Conservation (phyloP, 2,888 invertebrate species). For the Parasteatoda lunata region DNA sequence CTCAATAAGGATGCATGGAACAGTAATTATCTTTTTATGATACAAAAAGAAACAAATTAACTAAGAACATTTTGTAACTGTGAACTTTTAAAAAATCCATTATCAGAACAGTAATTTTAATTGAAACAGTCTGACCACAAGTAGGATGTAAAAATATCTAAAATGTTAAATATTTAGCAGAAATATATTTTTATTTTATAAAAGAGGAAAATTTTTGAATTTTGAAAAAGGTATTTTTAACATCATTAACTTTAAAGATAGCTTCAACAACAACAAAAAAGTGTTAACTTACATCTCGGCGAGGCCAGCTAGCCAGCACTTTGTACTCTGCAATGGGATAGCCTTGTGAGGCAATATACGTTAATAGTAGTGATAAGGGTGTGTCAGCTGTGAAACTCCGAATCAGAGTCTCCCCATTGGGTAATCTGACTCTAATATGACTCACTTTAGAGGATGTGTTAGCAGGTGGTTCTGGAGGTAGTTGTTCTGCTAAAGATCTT, state of each 20-base stretch:
- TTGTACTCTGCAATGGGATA: conserved; percentile 91
- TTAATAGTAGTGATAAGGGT: conserved; percentile 83
- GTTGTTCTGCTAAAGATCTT: conserved; percentile 73
- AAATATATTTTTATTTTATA: too few relatives aligned
- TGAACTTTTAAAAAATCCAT: too few relatives aligned
- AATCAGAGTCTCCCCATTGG: conserved; percentile 84
- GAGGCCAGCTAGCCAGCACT: conserved; percentile 93
- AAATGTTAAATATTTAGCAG: too few relatives aligned
- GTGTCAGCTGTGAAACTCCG: conserved; percentile 83
- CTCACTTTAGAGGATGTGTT: conserved; percentile 72
- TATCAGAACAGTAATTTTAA: too few relatives aligned
- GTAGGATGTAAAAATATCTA: too few relatives aligned
- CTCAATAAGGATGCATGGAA: too few relatives aligned
- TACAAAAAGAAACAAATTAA: too few relatives aligned
- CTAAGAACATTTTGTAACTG: too few relatives aligned
- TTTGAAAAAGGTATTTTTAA: too few relatives aligned
- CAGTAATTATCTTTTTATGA: too few relatives aligned
- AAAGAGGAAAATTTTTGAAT: too few relatives aligned
- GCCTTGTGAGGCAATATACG: conserved; percentile 91
- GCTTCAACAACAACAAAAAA: not conserved
- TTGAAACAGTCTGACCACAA: too few relatives aligned
- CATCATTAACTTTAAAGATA: not conserved
- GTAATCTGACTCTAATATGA: conserved; percentile 84
- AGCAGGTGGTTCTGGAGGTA: conserved; percentile 75
- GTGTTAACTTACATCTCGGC: conserved; percentile 88